Evolutionary conservation across 1,140 invertebrate genomes (phyloP).

Genomic region (Meloidogyne exigua): DNA sequence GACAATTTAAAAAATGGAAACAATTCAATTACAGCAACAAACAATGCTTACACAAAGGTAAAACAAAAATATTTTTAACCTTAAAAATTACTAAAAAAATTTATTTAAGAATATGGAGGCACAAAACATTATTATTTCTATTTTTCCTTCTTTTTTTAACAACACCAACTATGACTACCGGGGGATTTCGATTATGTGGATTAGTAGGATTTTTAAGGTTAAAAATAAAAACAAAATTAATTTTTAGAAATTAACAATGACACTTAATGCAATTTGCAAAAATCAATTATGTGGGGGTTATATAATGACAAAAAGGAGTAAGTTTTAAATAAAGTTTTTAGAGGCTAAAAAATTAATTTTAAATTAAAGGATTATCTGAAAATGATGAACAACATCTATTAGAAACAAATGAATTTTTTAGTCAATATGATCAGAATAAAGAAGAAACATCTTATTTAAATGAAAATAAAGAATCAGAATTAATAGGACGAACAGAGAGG

Average conservation of each 20-base stretch:
- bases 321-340: background rate
- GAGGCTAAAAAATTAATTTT: no score
- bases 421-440: no score
- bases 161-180: background rate
- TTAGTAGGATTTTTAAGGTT: background rate
- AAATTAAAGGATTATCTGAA: background rate
- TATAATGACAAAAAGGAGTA: constrained; percentile 22
- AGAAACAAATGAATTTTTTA: background rate
- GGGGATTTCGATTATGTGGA: constrained; percentile 22
- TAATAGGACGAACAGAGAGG: background rate
- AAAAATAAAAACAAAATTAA: background rate
- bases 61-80: background rate
- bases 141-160: background rate
- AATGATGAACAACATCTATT: background rate
- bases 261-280: constrained; percentile 27
- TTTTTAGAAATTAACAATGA: constrained; percentile 28
- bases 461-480: background rate
- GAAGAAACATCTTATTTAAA: no score
- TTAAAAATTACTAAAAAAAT: background rate
- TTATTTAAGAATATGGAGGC: background rate
- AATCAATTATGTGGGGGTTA: constrained; percentile 26
- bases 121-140: background rate
- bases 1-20: background rate
- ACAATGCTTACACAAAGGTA: background rate
- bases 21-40: background rate